Evolutionary conservation across 2,797 vertebrate genomes (phyloP), one percentile per base, ranked within the genome.

Genomic region (Otolemur crassicaudatus): DNA sequence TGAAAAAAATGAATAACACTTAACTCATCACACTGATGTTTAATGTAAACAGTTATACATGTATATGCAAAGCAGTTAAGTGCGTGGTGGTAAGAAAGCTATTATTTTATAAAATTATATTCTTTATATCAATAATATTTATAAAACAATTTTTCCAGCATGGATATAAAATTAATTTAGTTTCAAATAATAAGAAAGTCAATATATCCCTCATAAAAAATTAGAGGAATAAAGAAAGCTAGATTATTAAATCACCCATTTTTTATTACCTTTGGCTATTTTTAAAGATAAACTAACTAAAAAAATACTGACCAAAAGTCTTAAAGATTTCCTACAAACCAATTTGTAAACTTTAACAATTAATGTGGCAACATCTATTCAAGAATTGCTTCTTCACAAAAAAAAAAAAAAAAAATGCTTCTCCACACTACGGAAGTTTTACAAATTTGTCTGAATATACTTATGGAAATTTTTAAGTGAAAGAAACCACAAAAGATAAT

Each of bases 321-420:
- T 7, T 20, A 82, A 92, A 87, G 9, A 56, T 56, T 94, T 69
- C n/a, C 49, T 34, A 81, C 22, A 88, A 22, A 58, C 46, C 11
- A 83, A 69, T 56, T 79, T n/a, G 63, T 72, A 86, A 97, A 79
- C 61, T 34, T 94, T 81, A 88, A 81, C 19, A 53, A 91, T 34
- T 49, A 83, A 13, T 72, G 27, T 73, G 34, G 7, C 27, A 65
- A 69, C 10, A 91, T 76, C 22, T 7, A 80, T 40, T 91, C 34
- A 86, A 87, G 29, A 69, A 81, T 69, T 81, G 14, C 60, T 82
- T 95, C 73, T 82, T 37, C 43, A 72, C 2, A 58, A 1, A 43
- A 6, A 43, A 6, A 43, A 37, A 37, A 4, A 43, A 43, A 43
- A 43, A 43, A 43, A 43, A 43, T 81, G 14, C 60, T 77, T 95